Percentiles rank a stretch among this genome's conserved stretches.
Conservation (phyloP, 92 coral and sea anemone species). For the Hydrozoanthus gracilis region DNA sequence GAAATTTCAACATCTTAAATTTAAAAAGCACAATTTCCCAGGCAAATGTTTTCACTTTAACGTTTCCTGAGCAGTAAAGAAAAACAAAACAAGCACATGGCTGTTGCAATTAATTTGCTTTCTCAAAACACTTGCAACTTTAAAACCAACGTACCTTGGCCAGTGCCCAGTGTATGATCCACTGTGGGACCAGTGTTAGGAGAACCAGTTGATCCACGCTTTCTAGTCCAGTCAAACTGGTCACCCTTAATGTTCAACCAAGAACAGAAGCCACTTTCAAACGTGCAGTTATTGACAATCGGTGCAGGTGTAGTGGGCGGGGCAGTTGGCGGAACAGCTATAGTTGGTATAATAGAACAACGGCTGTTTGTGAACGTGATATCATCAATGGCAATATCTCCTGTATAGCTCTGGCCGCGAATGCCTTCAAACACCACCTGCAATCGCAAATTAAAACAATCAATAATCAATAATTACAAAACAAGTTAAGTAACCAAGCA, state of each 20-base stretch:
- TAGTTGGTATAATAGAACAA: constrained; percentile 77
- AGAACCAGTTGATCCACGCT: constrained; percentile 79
- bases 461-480: neutral
- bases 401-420: constrained; percentile 82
- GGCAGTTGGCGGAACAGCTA: constrained; percentile 92
- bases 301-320: constrained; percentile 97
- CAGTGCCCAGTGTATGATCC: constrained; percentile 88
- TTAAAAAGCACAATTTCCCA: too few species aligned
- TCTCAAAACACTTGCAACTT: neutral
- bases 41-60: too few species aligned
- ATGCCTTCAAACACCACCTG: constrained; percentile 96
- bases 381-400: constrained; percentile 96
- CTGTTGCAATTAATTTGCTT: neutral
- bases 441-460: neutral
- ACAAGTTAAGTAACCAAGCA: neutral
- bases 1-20: too few species aligned
- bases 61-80: neutral
- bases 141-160: constrained; percentile 57
- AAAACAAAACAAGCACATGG: neutral
- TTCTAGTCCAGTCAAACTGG: constrained; percentile 93
- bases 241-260: constrained; percentile 91
- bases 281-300: constrained; percentile 90
- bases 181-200: constrained; percentile 86
- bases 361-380: constrained; percentile 70
- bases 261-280: constrained; percentile 89